Evolutionary conservation across 37 sponge, comb jelly and placozoan species (phyloP), one percentile per base, ranked within the genome.

Genomic region (Tethya wilhelma): DNA sequence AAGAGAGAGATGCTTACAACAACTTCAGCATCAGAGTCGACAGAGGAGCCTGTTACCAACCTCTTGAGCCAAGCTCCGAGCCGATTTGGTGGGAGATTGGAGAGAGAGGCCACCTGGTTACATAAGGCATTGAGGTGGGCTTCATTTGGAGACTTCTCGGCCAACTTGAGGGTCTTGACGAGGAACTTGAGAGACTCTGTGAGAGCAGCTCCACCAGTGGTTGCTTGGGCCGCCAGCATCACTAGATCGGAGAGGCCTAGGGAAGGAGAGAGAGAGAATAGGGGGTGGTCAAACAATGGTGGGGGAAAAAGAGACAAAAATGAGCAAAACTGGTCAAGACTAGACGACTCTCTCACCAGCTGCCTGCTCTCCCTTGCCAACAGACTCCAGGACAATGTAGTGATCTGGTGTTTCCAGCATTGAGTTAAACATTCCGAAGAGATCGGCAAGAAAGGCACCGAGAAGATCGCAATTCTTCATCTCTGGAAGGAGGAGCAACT

Each of bases 31-130:
- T 59, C 59, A 25, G 71, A 57, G n/a, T 85, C 86, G 22, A 36
- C 63, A 7, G 77, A 39, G 5, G 62, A 62, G 0, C 78, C 78
- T 17, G 84, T 39, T n/a, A 90, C 86, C 12, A 90, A 12, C 30
- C 91, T 75, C 44, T 38, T 19, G 59, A 90, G 73, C 86, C 81
- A 81, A 23, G 30, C 36, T 26, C n/a, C 25, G 44, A 90, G 42
- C 69, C 74, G 46, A 32, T 25, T 1, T 23, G 25, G 0, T 8
- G 53, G 17, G 36, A 73, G 72, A 25, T 28, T 41, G n/a, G 67
- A 40, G 8, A 83, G 67, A 23, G 67, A 49, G 31, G 84, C 65
- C 1, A 64, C 14, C 37, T 45, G 60, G 8, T 7, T 28, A 34
- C 29, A 2, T 2, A 60, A 53, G 9, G 38, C 17, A 20, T 22